Base-by-base conservation (phyloP, 2,113 vertebrate species). In the Callorhinus ursinus region DNA sequence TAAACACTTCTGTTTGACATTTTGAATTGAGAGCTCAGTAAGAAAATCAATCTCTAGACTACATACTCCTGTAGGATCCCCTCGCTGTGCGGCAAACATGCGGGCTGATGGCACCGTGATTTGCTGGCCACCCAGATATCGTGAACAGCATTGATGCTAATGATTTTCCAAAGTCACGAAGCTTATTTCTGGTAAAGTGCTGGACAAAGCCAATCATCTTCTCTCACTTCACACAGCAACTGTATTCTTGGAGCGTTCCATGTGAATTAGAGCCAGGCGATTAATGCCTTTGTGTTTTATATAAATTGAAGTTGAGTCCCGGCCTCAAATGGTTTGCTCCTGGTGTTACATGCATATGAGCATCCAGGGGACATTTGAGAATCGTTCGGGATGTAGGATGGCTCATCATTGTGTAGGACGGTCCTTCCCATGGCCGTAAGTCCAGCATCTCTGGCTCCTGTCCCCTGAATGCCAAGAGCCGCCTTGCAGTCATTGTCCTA, bases 11-110 rank as follows among this genome's bases (percentile, higher is more conserved):
- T 51, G 24, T 21, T 5, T 19, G 19, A 31, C 36, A 42, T 72
- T 77, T 90, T 39, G 22, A 92, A 36, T 39, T 51, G 72, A 69
- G 49, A 31, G 26, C 26, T 61, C 74, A 46, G 21, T 39, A 46
- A 81, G 77, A 69, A 22, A 19, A 14, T 12, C 33, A 22, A 39
- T 59, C 18, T 19, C 18, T 21, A 49, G 46, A 63, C 18, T 49
- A 74, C 2, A 7, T 7, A 26, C 71, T 31, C n/a, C 21, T 4
- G 12, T 53, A 77, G 53, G 49, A 10, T 57, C 13, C 28, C 42
- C 28, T 1, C 26, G 5, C 4, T 2, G 0, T 5, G 46, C 9
- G 2, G 81, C 13, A n/a, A 1, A 24, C 1, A 0, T 18, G 15
- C 16, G 76, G 26, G 59, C 21, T 71, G 4, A 36, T 0, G 11